These are phyloP conservation scores for Cryptoleucopteryx plumbea DNA, from an alignment of 2,113 vertebrate genomes.

Conservation along the genomic window DNA sequence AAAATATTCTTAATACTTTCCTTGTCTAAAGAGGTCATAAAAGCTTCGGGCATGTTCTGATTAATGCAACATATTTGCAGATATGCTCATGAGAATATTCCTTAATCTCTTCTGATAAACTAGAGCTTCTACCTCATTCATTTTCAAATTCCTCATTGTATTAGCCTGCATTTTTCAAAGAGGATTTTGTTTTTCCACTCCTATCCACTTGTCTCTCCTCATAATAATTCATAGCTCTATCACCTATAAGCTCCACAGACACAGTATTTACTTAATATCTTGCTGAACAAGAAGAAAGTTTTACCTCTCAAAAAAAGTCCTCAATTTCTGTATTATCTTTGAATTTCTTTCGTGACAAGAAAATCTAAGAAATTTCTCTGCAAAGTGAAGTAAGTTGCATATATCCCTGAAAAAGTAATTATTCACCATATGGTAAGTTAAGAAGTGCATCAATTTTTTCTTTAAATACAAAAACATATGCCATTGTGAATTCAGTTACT, in stretches of 20 bases:
- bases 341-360: not conserved
- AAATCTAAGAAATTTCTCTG: not conserved
- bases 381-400: not conserved
- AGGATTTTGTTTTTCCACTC: not conserved
- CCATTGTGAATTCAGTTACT: not conserved
- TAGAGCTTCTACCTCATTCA: not conserved
- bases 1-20: constrained; percentile 23
- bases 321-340: not conserved
- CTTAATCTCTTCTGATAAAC: not conserved
- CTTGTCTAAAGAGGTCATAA: not conserved
- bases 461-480: not conserved
- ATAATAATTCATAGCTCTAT: not conserved
- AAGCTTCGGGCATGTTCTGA: constrained; percentile 32
- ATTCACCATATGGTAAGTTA: not conserved
- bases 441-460: not conserved
- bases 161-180: not conserved
- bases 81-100: not conserved
- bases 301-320: not conserved
- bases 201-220: not conserved
- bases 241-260: not conserved
- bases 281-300: not conserved
- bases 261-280: not conserved
- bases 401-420: not conserved
- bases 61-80: not conserved
- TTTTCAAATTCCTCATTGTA: not conserved